Base-by-base conservation (phyloP, 2,797 vertebrate species). In the Anguilla obscura region DNA sequence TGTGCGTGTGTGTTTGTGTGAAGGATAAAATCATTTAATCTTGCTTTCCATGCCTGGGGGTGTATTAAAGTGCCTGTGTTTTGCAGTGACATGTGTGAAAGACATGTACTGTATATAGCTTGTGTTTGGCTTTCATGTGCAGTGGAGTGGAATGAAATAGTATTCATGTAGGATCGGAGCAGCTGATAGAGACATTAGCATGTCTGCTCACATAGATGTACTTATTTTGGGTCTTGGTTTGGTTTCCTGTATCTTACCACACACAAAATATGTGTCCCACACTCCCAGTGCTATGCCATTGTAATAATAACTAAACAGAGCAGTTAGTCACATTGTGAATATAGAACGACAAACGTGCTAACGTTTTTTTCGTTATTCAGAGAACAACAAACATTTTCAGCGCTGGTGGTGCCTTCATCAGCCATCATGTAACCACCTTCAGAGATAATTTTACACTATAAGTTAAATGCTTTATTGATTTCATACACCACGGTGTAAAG, bases 391-490 rank as follows among this genome's bases (percentile, higher is more conserved):
- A 85, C 85, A 85, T 88, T 85, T 50, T 85, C 87, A 88, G 74
- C 36, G 1, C 36, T 16, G 10, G 9, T 36, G 14, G 30, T 36
- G 71, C 14, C 71, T 76, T 76, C 33, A 36, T 36, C 30, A 76
- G 71, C 30, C 12, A 18, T 36, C 3, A 18, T 21, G 40, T 48
- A 82, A 82, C 40, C 16, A n/a, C 79, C 79, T 50, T 24, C 45
- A 82, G 45, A 50, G 40, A 82, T 82, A 50, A 82, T 50, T 80
- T 82, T 50, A 50, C 79, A 50, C 74, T 86, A 84, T 82, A 89
- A 87, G 74, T 87, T 86, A 88, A 89, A 87, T 74, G 76, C n/a
- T 85, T 85, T 85, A 89, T 89, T 87, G 88, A 89, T 87, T 86
- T 87, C 88, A 50, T 54, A 69, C 50, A 54, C 33, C 54, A 48